A percentile compares a stretch with the other conserved stretches of the same genome.
phyloP scores from a whole-genome alignment of 2,113 vertebrate species.

The Acrocephalus kingi region DNA sequence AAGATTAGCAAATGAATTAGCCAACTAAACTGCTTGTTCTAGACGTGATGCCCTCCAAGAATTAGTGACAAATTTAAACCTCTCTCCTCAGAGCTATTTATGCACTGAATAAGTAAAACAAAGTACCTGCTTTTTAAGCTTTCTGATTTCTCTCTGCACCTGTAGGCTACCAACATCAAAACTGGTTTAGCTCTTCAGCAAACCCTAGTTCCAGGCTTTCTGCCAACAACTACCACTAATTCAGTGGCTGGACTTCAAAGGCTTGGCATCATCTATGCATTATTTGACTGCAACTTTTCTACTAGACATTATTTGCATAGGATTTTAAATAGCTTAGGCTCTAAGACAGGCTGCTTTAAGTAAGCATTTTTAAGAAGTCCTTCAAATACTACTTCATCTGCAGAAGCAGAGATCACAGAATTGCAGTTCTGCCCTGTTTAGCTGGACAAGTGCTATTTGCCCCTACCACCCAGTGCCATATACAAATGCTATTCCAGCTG shows the following conservation, averaged over 20 bases:
- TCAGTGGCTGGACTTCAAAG: conserved; percentile 13
- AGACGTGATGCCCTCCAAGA: neutral
- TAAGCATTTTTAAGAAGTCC: neutral
- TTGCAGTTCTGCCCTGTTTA: neutral
- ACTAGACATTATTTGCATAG: conserved; percentile 28
- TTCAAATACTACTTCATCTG: neutral
- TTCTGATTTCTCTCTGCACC: neutral
- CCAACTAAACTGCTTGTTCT: neutral
- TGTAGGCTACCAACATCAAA: neutral
- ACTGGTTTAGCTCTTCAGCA: neutral
- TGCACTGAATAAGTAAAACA: neutral
- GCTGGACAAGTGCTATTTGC: neutral
- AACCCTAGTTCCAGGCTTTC: neutral
- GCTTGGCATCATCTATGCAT: neutral
- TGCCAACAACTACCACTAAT: conserved; percentile 6
- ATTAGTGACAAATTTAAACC: neutral
- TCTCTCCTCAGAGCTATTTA: neutral
- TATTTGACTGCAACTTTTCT: conserved; percentile 16
- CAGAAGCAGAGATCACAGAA: neutral
- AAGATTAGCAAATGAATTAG: neutral
- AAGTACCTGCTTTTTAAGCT: neutral
- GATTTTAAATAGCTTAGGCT: neutral
- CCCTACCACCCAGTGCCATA: rapidly evolving
- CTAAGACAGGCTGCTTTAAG: neutral
- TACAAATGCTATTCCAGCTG: neutral